Evolutionary conservation across 2,113 vertebrate genomes (phyloP).

Genomic region (Microcebus lehilahytsara): DNA sequence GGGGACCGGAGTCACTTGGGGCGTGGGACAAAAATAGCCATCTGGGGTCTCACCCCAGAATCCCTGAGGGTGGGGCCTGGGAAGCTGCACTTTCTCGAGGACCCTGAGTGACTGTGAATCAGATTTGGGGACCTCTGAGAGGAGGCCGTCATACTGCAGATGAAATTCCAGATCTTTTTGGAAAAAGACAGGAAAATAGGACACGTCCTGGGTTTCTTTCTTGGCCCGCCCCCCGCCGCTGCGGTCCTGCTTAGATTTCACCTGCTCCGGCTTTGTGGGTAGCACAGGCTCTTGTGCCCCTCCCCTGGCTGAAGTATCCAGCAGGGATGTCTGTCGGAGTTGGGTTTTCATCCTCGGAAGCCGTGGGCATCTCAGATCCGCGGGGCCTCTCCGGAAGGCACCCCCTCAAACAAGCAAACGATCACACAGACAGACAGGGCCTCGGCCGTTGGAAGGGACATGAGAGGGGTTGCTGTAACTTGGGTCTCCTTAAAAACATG

Average conservation of each 20-base stretch:
- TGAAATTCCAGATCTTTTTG: background rate
- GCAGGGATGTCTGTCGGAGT: background rate
- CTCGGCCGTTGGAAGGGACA: background rate
- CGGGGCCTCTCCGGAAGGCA: background rate
- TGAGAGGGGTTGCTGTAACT: background rate
- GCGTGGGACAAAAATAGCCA: background rate
- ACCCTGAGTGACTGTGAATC: background rate
- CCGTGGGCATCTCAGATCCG: background rate
- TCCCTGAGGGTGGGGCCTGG: no score
- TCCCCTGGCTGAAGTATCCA: background rate
- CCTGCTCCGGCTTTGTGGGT: background rate
- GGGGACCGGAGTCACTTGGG: background rate
- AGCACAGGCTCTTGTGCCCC: background rate
- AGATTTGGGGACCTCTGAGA: background rate
- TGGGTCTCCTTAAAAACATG: background rate
- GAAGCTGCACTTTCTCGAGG: background rate
- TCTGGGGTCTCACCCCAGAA: background rate
- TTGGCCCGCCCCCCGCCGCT: background rate
- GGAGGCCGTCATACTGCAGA: background rate
- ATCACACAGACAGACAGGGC: background rate
- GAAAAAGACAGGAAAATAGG: background rate
- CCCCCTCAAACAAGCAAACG: background rate
- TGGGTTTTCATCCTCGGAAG: background rate
- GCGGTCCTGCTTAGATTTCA: background rate
- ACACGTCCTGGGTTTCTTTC: background rate